Percentiles rank a stretch among this genome's conserved stretches.
Evolutionary conservation across 2,797 vertebrate species (phyloP).

Genomic region (Huso huso): DNA sequence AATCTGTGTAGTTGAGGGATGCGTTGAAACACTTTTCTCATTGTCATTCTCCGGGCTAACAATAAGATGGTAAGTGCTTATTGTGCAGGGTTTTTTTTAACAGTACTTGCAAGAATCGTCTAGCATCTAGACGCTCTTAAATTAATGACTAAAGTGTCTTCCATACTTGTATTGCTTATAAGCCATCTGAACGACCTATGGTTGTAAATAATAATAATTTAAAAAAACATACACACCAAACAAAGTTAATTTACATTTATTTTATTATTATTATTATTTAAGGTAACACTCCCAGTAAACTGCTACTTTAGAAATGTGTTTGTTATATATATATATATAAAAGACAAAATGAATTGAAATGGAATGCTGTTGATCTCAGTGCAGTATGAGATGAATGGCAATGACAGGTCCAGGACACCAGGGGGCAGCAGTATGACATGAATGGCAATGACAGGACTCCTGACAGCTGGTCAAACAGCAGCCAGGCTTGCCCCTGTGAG

Average conservation of each 20-base stretch:
- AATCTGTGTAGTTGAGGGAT: too few species aligned
- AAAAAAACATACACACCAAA: neutral
- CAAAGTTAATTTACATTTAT: neutral
- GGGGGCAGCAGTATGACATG: neutral
- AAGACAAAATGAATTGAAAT: slow-evolving; percentile 15
- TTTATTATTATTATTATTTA: slow-evolving; percentile 45
- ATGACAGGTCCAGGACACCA: neutral
- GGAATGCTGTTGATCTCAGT: too few species aligned
- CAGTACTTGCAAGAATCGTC: too few species aligned
- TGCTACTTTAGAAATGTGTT: slow-evolving; percentile 22
- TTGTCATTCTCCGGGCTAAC: too few species aligned
- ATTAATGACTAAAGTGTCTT: too few species aligned
- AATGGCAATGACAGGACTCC: neutral
- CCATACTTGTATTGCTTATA: neutral
- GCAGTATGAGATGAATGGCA: slow-evolving; percentile 12
- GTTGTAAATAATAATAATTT: neutral
- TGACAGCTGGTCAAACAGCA: slow-evolving; percentile 4
- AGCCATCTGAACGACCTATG: neutral
- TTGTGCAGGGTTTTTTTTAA: too few species aligned
- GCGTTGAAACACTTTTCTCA: too few species aligned
- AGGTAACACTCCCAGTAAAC: slow-evolving; percentile 37
- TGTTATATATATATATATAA: slow-evolving; percentile 33
- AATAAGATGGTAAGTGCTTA: too few species aligned
- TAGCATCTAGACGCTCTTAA: too few species aligned
- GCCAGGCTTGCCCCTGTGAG: slow-evolving; percentile 6